Percentiles rank a stretch among this genome's conserved stretches.
Evolutionary conservation across 53 echinoderm and acorn worm genomes (phyloP).

Genomic region (Henricia sp.): DNA sequence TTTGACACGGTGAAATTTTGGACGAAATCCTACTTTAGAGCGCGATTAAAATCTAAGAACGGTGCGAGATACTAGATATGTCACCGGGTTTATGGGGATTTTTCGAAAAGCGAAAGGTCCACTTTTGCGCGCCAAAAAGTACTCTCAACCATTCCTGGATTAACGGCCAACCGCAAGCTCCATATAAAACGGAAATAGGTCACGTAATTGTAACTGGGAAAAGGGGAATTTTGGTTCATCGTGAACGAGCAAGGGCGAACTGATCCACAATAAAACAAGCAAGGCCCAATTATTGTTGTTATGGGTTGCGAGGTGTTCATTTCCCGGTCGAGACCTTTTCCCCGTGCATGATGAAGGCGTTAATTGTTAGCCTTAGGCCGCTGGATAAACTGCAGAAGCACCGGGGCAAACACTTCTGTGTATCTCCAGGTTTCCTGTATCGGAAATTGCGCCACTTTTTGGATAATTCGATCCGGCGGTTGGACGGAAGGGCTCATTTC

Average conservation of each 20-base stretch:
- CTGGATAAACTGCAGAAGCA: not conserved
- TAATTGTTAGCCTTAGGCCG: not conserved
- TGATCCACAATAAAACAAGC: conserved; percentile 23
- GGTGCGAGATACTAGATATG: too few species aligned
- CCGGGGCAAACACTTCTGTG: not conserved
- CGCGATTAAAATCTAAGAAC: too few species aligned
- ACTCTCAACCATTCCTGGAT: not conserved
- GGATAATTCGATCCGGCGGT: not conserved
- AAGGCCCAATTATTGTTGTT: not conserved
- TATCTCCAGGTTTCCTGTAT: not conserved
- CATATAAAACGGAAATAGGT: conserved; percentile 28
- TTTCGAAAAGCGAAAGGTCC: too few species aligned
- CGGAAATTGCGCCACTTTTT: not conserved
- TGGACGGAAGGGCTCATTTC: not conserved
- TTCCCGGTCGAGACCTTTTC: not conserved
- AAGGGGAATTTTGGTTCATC: conserved; percentile 7
- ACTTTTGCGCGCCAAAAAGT: too few species aligned
- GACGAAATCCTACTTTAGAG: too few species aligned
- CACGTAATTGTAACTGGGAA: conserved; percentile 30
- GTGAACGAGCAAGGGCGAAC: not conserved
- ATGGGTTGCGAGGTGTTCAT: not conserved
- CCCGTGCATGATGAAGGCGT: not conserved
- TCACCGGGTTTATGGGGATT: too few species aligned
- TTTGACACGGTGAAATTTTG: too few species aligned
- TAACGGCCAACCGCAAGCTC: too few species aligned